Percentiles rank a stretch among this genome's conserved stretches.
These are phyloP conservation scores for Mythimna pallens DNA, from an alignment of 2,888 invertebrate species.

Conservation along the genomic window DNA sequence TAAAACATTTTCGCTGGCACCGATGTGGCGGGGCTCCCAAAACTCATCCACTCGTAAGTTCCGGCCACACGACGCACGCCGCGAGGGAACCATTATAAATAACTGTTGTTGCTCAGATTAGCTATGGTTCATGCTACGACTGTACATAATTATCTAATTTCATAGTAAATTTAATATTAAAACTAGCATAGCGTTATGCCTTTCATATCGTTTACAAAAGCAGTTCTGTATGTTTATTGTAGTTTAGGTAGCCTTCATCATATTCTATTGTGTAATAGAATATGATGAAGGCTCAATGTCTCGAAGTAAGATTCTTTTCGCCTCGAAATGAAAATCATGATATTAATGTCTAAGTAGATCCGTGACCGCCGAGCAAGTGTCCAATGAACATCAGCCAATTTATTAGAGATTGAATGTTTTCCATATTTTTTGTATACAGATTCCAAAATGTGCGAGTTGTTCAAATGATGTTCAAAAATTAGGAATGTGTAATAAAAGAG, in stretches of 20 bases:
- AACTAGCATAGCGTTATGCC: neutral
- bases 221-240: constrained; percentile 5
- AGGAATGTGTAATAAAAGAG: constrained; percentile 34
- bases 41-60: neutral
- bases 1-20: neutral
- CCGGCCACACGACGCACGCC: neutral
- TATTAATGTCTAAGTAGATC: neutral
- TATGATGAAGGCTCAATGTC: neutral
- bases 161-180: constrained; percentile 4
- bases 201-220: constrained; percentile 1
- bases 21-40: neutral
- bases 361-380: neutral
- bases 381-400: neutral
- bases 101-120: constrained; percentile 4
- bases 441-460: constrained; percentile 22
- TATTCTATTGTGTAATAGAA: too few relatives aligned
- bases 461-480: constrained; percentile 26
- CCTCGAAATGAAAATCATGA: neutral
- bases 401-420: constrained; percentile 8
- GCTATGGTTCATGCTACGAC: neutral
- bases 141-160: constrained; percentile 26
- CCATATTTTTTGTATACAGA: constrained; percentile 33
- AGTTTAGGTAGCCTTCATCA: neutral
- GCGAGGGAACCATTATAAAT: constrained; percentile 6
- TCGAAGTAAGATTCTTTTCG: neutral